Base-by-base conservation (phyloP, 1,140 invertebrate genomes). In the Aphidius ervi region DNA sequence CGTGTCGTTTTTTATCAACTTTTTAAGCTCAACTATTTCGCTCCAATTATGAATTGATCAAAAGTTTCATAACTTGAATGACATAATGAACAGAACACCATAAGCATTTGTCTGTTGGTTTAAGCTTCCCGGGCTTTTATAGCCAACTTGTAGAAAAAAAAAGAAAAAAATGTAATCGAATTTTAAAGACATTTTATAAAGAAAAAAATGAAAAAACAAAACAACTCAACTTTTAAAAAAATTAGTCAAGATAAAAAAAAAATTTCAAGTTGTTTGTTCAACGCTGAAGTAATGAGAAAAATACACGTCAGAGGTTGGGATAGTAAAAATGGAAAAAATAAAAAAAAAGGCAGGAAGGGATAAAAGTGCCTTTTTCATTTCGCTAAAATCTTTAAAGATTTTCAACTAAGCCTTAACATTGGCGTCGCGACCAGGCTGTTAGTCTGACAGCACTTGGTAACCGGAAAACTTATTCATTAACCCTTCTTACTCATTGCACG, bases 21-120 rank as follows among this genome's bases (percentile, higher is more conserved):
- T 31, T 31, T 31, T 31, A 31, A 31, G 23, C 23, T 31, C 23
- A 31, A 31, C 23, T 31, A 31, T 31, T 49, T 60, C 53, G 56
- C 56, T 67, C 69, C 72, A 73, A 72, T 72, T 74, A 72, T 70
- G 59, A 70, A 71, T 69, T 66, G 70, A 74, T 74, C 68, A 61
- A 60, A 58, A 46, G 47, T 69, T 71, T 56, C 64, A 56, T 62
- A 63, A 71, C 70, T 72, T 58, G 61, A 37, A 46, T 65, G 63
- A 64, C 58, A 64, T 68, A 65, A 67, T 67, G 63, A 64, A 61
- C 10, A 8, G 56, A 58, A 58, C 43, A 50, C 23, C 23, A 31
- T 31, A 31, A 31, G 4, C 43, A 41, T 31, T 52, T 58, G 56
- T 58, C 56, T 49, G 23, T 52, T 8, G 23, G 8, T 52, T 31